Base-by-base conservation (phyloP, 92 coral and sea anemone species). In the Parazoanthus swiftii region DNA sequence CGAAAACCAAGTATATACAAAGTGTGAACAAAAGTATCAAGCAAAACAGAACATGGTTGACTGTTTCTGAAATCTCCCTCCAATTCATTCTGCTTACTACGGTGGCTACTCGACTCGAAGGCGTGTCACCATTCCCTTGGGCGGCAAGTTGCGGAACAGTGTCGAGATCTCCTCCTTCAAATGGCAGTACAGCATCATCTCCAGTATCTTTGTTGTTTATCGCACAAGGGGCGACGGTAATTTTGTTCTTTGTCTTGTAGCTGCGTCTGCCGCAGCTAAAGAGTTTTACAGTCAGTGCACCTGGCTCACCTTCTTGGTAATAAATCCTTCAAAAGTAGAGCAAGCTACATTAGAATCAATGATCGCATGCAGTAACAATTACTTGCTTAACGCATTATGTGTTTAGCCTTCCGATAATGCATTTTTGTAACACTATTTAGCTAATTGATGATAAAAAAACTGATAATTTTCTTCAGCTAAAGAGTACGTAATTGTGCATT, bases 21-120 rank as follows among this genome's bases (percentile, higher is more conserved):
- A 81, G 46, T 16, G 74, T 81, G 54, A 65, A 65, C 46, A 65
- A 4, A 11, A 81, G 33, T 0, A 93, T 92, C 14, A 91, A 20
- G 50, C 85, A 77, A 74, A 95, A 92, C 77, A 95, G 90, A 39
- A 90, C 46, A 76, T 89, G 78, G 81, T 96, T 97, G 76, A 89
- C 81, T 4, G 93, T 89, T 58, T 86, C 83, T 3, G 95, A 89
- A 37, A 94, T 91, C 59, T 90, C 89, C 18, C 83, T 91, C 98
- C 98, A 96, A n/a, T 38, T 81, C 11, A 81, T 2, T 65, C n/a
- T 58, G 37, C 18, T 66, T 81, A 65, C 86, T 18, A 5, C 10
- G 6, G 7, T 13, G 1, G 3, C 36, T 9, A 5, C 6, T 38
- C 2, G 56, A 8, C 8, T 10, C 59, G 16, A 36, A 21, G 74